Base-by-base conservation (phyloP, 2,113 vertebrate species). In the Brachionichthys hirsutus region DNA sequence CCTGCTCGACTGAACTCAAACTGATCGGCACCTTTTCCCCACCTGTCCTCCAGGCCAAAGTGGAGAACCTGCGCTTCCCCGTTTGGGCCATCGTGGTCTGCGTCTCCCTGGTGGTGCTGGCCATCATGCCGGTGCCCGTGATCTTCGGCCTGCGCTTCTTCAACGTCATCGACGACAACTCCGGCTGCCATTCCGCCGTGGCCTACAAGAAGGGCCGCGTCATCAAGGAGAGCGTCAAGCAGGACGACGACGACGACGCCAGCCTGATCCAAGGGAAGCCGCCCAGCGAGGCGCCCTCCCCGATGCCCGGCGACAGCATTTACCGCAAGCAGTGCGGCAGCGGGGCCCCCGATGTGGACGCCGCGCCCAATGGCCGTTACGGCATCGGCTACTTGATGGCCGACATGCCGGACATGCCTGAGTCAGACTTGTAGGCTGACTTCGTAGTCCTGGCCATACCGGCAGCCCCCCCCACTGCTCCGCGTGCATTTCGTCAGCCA, bases 341-440 rank as follows among this genome's bases (percentile, higher is more conserved):
- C 4, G 72, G 63, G 1, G 80, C 86, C 41, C 75, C 90, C 4
- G 87, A 88, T 0, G 61, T 47, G 3, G 93, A 96, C 69, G 92
- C 92, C 0, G 92, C 93, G 47, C 94, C 95, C 38, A 98, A 99
- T 10, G 96, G 97, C 58, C 94, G 93, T n/a, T 96, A 95, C 0
- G 94, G 95, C 24, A 94, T 97, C 10, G 96, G 96, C 7, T 98
- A 98, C 82, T 67, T 97, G 80, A 96, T 98, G 94, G 92, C 94
- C 34, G 94, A 96, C 74, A 90, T 94, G 91, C 92, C 94, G 6
- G 94, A 98, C 78, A 94, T 95, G 93, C 96, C 96, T 0, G 95
- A 98, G 81, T 98, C 96, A 60, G 94, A 95, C 85, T 90, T 98
- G 86, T 98, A 95, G 91, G 72, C 66, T 49, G 36, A 38, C 36